phyloP scores from a whole-genome alignment of 2,113 vertebrate species.

The Oreochromis niloticus region DNA sequence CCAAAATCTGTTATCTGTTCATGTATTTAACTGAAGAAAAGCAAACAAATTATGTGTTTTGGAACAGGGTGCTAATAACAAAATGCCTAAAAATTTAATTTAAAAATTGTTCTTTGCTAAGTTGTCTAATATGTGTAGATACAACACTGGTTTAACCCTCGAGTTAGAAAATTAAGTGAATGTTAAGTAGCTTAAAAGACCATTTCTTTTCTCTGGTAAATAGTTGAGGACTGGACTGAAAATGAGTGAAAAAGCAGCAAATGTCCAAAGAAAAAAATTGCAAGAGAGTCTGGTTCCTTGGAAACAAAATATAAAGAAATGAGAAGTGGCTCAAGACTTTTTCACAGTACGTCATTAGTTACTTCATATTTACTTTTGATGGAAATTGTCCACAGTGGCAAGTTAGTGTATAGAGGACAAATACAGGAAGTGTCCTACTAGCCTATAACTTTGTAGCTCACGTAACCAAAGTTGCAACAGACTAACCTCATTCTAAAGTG shows the following conservation, averaged over 20 bases:
- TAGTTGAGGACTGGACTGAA: not conserved
- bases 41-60: not conserved
- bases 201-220: not conserved
- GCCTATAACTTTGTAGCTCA: not conserved
- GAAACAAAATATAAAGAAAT: not conserved
- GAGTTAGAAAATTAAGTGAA: not conserved
- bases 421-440: not conserved
- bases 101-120: not conserved
- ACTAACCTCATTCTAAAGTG: not conserved
- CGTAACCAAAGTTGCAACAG: not conserved
- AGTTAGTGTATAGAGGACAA: accelerated
- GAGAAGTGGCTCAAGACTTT: not conserved
- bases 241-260: not conserved
- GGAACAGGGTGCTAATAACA: not conserved
- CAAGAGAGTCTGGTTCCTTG: not conserved
- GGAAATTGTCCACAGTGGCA: not conserved
- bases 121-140: not conserved
- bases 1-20: not conserved
- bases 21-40: not conserved
- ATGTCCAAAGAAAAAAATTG: not conserved
- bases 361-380: not conserved
- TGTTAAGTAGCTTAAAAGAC: not conserved
- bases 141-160: not conserved
- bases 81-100: accelerated
- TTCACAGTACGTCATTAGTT: not conserved